Base-by-base conservation (phyloP, 2,797 vertebrate genomes). In the Myotis vivesi region DNA sequence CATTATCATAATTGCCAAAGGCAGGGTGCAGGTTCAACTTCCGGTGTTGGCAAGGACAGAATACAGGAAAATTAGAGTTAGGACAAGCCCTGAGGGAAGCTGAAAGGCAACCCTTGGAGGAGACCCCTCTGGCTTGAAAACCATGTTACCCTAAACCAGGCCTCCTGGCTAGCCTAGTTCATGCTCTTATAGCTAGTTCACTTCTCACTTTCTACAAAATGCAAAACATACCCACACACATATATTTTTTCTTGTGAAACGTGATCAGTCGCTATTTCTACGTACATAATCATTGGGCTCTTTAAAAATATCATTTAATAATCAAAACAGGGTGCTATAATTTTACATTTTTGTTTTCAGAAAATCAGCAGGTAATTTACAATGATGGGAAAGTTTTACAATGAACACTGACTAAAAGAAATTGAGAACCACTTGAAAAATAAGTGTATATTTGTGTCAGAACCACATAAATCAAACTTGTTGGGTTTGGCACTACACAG, bases 321-420 rank as follows among this genome's bases (percentile, higher is more conserved):
- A 79, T 68, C 46, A 87, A 93, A 86, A 66, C 57, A 73, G 44
- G 25, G 6, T 51, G 49, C 30, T 62, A 0, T 77, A 33, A 77
- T 90, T 92, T 87, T 59, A 89, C 30, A 25, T 41, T 69, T 96
- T 69, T 84, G 1, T 87, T 41, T 94, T 85, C 55, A 84, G n/a
- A 89, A 91, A 92, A 85, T 51, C 49, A 96, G 30, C 36, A 93
- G 51, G 25, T 82, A 87, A 77, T 83, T 94, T 77, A 81, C 41
- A 87, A 30, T 83, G 9, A 53, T 57, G 6, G 92, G 55, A 62
- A 85, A 79, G 36, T 68, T 89, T 96, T 77, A 68, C 72, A 81
- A 36, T 91, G 11, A 87, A 91, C 75, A 64, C 20, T 53, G 49
- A 53, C 72, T 46, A 86, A 95, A 95, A 73, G 49, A 84, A 91